Base-by-base conservation (phyloP, 2,797 vertebrate genomes). In the Neopelma chrysocephalum region DNA sequence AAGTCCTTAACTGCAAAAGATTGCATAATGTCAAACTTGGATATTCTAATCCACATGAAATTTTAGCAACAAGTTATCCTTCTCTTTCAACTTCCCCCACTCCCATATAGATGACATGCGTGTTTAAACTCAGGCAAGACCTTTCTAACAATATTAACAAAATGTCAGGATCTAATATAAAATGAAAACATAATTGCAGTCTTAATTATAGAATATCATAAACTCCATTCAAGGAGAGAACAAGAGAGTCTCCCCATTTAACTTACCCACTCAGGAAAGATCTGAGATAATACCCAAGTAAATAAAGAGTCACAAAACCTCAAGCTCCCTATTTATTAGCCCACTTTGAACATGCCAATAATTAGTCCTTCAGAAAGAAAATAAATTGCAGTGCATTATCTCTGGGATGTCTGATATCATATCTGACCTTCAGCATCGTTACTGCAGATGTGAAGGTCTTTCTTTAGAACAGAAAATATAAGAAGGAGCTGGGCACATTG, bases 401-500 rank as follows among this genome's bases (percentile, higher is more conserved):
- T 96, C 70, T 70, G 73, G 58, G 78, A 86, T 95, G 87, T 90
- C 95, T 97, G 92, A 94, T 97, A 94, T 91, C 75, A 93, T 90
- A 87, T 72, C 90, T 97, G 94, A 97, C 97, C 97, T 97, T 97
- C 97, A 97, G 77, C 94, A 92, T 97, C 94, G 93, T 97, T 97
- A 95, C 85, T 92, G 36, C 31, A 72, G 62, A 88, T 75, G 65
- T 78, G 81, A 95, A 97, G 92, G 87, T 81, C 89, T 93, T 93
- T 85, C 86, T 83, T 91, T 92, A 82, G 80, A 95, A 93, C 6
- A 95, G 70, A 70, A 92, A 90, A 75, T 66, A 12, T 15, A 51
- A 29, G 62, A 87, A 45, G 72, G 93, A 87, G 42, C 68, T 50
- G 62, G 34, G 40, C 36, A 42, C 15, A 19, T 90, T 87, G 58